Conservation (phyloP, 2,888 invertebrate species). For the Leucozona laternaria region DNA sequence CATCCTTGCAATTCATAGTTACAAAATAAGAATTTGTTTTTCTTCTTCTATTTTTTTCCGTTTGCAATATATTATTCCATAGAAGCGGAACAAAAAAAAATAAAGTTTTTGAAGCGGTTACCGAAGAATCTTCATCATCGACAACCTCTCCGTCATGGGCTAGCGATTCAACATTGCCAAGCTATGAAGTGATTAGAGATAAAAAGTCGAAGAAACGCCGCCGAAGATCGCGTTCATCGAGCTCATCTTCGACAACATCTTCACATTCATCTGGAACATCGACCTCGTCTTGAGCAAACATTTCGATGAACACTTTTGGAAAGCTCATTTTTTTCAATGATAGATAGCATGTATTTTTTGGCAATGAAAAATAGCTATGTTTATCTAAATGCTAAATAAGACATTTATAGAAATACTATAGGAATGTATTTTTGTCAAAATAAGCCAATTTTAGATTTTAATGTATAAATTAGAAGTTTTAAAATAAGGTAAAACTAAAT, state of each 20-base stretch:
- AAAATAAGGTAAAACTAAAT: neutral
- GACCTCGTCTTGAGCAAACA: constrained; percentile 51
- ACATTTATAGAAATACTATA: neutral
- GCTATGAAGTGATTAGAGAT: constrained; percentile 82
- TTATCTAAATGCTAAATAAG: constrained; percentile 7
- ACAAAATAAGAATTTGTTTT: constrained; percentile 55
- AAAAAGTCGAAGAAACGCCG: constrained; percentile 80
- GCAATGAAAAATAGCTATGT: constrained; percentile 14
- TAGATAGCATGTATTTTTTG: constrained; percentile 31
- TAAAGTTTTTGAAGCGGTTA: constrained; percentile 81
- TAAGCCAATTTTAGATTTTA: neutral
- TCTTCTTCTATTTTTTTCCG: constrained; percentile 22
- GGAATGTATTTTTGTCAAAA: neutral
- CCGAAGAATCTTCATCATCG: constrained; percentile 80
- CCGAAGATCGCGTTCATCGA: constrained; percentile 77
- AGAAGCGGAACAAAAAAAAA: constrained; percentile 70
- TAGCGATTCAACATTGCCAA: constrained; percentile 82
- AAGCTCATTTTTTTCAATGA: neutral
- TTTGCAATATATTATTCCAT: neutral
- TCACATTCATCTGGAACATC: constrained; percentile 61
- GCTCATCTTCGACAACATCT: constrained; percentile 78
- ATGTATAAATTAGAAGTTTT: neutral
- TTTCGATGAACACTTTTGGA: constrained; percentile 18
- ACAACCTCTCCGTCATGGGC: constrained; percentile 79
- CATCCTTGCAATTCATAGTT: constrained; percentile 63